A percentile compares a stretch with the other conserved stretches of the same genome.
Conservation (phyloP, 2,113 vertebrate genomes). For the Hystrix brachyura region DNA sequence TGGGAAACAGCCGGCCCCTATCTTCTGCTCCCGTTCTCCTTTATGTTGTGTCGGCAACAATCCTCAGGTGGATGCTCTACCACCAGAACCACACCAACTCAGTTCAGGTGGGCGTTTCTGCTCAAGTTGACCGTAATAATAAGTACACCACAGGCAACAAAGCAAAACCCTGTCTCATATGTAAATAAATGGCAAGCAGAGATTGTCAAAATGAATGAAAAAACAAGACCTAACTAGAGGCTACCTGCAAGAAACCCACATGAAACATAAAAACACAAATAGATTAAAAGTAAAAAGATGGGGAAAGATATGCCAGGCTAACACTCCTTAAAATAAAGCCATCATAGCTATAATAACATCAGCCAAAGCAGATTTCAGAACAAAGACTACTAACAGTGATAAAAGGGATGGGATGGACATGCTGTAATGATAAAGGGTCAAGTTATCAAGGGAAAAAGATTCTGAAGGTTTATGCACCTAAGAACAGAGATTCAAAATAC, state of each 20-base stretch:
- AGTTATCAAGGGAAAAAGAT: constrained; percentile 7
- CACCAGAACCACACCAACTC: too few species aligned
- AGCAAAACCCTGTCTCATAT: not conserved
- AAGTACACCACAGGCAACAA: not conserved
- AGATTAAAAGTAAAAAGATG: constrained; percentile 26
- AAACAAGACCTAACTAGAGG: not conserved
- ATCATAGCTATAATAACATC: not conserved
- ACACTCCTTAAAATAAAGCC: not conserved
- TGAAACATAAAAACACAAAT: constrained; percentile 40
- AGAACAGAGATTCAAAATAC: constrained; percentile 21
- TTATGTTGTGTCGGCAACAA: too few species aligned
- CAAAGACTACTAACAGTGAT: constrained; percentile 32
- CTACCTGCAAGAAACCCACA: not conserved
- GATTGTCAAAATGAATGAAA: not conserved
- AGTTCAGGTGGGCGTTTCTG: too few species aligned
- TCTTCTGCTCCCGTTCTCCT: too few species aligned
- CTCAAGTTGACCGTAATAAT: too few species aligned
- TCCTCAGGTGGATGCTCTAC: too few species aligned
- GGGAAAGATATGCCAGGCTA: not conserved
- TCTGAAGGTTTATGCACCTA: not conserved
- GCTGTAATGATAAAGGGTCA: constrained; percentile 17
- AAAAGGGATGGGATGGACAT: not conserved
- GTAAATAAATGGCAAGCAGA: not conserved
- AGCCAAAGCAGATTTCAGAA: constrained; percentile 53
- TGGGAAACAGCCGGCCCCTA: too few species aligned